Percentiles rank a stretch among this genome's conserved stretches.
phyloP scores from a whole-genome alignment of 1,140 invertebrate species.

The Amphibalanus amphitrite region DNA sequence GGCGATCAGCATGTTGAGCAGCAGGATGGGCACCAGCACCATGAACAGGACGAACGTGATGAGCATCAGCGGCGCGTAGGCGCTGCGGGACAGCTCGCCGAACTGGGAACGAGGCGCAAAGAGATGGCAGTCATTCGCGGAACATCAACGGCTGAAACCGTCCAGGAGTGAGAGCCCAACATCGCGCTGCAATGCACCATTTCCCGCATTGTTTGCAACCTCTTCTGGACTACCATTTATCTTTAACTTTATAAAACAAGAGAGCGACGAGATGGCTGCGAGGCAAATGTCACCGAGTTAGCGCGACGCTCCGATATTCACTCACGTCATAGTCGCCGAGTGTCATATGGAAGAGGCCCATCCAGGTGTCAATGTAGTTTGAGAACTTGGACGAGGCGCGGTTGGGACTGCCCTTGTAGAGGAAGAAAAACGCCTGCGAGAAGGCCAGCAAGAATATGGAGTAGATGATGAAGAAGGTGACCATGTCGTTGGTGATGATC shows the following conservation, averaged over 20 bases:
- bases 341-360: conserved; percentile 95
- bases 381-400: conserved; percentile 43
- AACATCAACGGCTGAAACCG: too few relatives aligned
- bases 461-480: conserved; percentile 93
- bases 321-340: conserved; percentile 92
- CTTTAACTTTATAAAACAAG: too few relatives aligned
- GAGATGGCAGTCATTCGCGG: too few relatives aligned
- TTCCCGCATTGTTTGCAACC: too few relatives aligned
- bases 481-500: conserved; percentile 95
- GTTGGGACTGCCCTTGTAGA: conserved; percentile 57
- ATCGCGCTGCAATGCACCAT: too few relatives aligned
- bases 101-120: conserved; percentile 47
- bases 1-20: conserved; percentile 93
- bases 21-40: conserved; percentile 87
- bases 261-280: too few relatives aligned
- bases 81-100: conserved; percentile 65
- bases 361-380: conserved; percentile 81
- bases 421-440: conserved; percentile 89
- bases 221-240: too few relatives aligned
- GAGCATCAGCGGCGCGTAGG: conserved; percentile 79
- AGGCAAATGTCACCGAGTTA: too few relatives aligned
- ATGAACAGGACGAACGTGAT: conserved; percentile 92
- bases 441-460: conserved; percentile 83
- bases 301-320: too few relatives aligned
- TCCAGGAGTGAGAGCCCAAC: too few relatives aligned